A percentile compares a stretch with the other conserved stretches of the same genome.
Evolutionary conservation across 2,888 invertebrate genomes (phyloP).

Genomic region (Dicyrtomina minuta): DNA sequence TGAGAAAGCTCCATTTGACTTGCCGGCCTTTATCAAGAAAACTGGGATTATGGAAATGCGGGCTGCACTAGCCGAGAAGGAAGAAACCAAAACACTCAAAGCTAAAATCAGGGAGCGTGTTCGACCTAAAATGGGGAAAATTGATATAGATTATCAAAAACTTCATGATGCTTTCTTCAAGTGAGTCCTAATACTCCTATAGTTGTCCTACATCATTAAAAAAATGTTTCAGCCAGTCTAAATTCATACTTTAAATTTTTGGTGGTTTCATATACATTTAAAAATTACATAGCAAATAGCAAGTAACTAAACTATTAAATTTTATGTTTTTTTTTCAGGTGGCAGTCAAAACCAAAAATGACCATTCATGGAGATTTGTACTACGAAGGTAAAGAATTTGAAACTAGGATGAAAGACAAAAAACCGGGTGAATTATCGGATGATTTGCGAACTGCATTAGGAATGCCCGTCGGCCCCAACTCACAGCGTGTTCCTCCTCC

Average conservation of each 20-base stretch:
- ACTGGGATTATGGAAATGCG: slow-evolving; percentile 99
- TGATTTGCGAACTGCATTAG: slow-evolving; percentile 91
- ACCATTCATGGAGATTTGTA: slow-evolving; percentile 98
- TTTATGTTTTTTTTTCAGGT: slow-evolving; percentile 62
- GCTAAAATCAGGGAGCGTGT: slow-evolving; percentile 97
- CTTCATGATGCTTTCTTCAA: slow-evolving; percentile 98
- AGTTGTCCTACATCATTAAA: background rate
- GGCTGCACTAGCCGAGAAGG: slow-evolving; percentile 95
- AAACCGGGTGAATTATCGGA: slow-evolving; percentile 97
- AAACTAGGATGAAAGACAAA: slow-evolving; percentile 94
- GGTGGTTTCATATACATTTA: no score
- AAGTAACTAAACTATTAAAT: background rate
- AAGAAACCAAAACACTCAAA: slow-evolving; percentile 89
- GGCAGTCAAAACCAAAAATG: slow-evolving; percentile 99
- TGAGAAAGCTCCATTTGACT: slow-evolving; percentile 96
- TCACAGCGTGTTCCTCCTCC: slow-evolving; percentile 89
- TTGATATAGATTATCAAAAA: slow-evolving; percentile 99
- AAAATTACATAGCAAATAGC: background rate
- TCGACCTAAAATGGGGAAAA: slow-evolving; percentile 96
- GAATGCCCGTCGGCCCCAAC: slow-evolving; percentile 97
- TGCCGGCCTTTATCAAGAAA: slow-evolving; percentile 97
- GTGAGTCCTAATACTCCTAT: no score
- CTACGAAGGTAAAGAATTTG: slow-evolving; percentile 98
- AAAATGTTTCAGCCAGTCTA: no score
- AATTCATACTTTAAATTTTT: no score